Base-by-base conservation (phyloP, 2,797 vertebrate species). In the Hoplostethus mediterraneus region DNA sequence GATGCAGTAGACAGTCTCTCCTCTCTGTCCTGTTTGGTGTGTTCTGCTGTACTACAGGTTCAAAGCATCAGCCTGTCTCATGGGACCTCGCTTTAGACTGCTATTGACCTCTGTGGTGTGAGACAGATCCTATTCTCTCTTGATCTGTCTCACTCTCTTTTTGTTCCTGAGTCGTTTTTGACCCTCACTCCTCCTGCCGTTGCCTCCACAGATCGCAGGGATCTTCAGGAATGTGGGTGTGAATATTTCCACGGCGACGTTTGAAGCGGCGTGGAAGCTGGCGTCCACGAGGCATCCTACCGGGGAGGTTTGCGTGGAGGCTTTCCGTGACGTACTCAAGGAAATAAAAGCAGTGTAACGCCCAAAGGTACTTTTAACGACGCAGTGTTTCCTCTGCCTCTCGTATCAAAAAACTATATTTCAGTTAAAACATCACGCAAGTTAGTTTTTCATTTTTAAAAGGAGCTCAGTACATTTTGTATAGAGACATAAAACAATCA, bases 181-280 rank as follows among this genome's bases (percentile, higher is more conserved):
- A 21, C 1, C 21, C 48, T 21, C 28, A 69, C 10, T 0, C 12
- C 16, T 51, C 9, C 71, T 25, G 31, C 42, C 14, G 0, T 66
- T 25, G 53, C 49, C 53, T 70, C 92, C 71, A 57, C 88, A 98
- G 97, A 96, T 99, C 72, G 74, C 89, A 68, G 83, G 88, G 56
- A 93, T 99, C 87, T 92, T 97, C 76, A 77, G 30, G 70, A 97
- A 95, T 33, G 90, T 93, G 42, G 96, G 95, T 0, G 57, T 94
- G 63, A 68, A 85, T 13, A 70, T 96, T 90, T 90, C 95, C 11
- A 90, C 92, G 48, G 93, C 95, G 77, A 93, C 64, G 2, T 96
- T 97, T 80, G 95, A 97, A 73, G 93, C 96, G 68, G 89, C 94
- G n/a, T 97, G 97, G 97, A 91, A 92, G 72, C 83, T 95, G 84